A percentile compares a stretch with the other conserved stretches of the same genome.
Evolutionary conservation across 2,797 vertebrate genomes (phyloP).

Genomic region (Spea hammondii): DNA sequence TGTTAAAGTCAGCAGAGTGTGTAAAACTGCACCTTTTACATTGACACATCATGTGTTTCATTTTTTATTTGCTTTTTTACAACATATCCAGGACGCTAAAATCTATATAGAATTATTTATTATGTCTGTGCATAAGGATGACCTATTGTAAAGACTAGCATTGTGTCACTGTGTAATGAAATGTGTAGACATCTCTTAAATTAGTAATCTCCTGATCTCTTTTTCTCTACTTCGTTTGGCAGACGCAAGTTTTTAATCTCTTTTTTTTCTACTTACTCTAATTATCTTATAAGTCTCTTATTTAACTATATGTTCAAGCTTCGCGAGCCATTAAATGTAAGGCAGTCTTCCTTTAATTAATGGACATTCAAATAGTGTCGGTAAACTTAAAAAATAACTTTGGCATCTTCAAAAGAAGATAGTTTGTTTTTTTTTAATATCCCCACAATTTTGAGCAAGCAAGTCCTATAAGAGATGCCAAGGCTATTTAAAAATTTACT

Average conservation of each 20-base stretch:
- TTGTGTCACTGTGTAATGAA: neutral
- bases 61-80: neutral
- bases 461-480: no score
- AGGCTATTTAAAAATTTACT: no score
- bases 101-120: neutral
- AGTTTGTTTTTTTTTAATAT: no score
- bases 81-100: neutral
- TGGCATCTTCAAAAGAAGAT: no score
- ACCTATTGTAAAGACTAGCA: neutral
- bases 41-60: neutral
- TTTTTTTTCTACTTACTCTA: neutral
- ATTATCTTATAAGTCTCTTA: neutral
- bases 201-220: constrained; percentile 1
- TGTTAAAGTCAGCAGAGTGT: no score
- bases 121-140: neutral
- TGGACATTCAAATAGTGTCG: no score
- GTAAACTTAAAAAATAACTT: no score
- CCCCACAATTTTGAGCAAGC: no score
- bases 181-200: neutral
- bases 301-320: neutral
- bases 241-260: neutral
- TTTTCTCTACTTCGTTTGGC: neutral
- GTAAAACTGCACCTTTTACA: no score
- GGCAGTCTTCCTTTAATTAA: no score
- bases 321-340: no score